Base-by-base conservation (phyloP, 2,797 vertebrate species). In the Phoeniculus purpureus region DNA sequence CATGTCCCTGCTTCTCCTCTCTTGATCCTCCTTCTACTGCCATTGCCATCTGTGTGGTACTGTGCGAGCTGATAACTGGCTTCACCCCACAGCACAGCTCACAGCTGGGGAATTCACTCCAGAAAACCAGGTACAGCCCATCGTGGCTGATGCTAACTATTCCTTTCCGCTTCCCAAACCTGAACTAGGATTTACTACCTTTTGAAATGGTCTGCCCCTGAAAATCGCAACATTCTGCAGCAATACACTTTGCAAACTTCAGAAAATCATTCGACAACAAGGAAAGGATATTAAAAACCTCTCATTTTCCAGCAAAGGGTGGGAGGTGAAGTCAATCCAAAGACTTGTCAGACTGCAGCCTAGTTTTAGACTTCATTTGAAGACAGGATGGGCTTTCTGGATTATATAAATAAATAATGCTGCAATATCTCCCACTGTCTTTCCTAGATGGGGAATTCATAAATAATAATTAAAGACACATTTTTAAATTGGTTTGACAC, bases 391-490 rank as follows among this genome's bases (percentile, higher is more conserved):
- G 23, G 29, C 21, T 74, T 87, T 74, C 47, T 72, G 47, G n/a
- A 51, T 55, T 76, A 70, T 82, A 92, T 92, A 60, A 89, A 79
- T 17, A 86, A 74, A 82, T 80, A 64, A 15, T 92, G 88, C 86
- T 84, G 10, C 73, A 83, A 32, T 58, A 34, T 51, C 73, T 95
- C 60, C 83, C 67, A 94, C 62, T 85, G 29, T 15, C 85, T 92
- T 95, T 97, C 65, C 64, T 95, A 81, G 81, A 87, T 47, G 55
- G 47, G 90, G 18, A 87, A 89, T 64, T 94, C 74, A 94, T 48
- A 91, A 94, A 92, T 43, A 64, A 50, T 50, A 81, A 88, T 73
- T 43, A 43, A 70, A 34, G 54, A 52, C 25, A 74, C 13, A 34
- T 71, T 92, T 90, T 74, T 26, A 54, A 64, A 54, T 37, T 61